Percentiles rank a stretch among this genome's conserved stretches.
Evolutionary conservation across 2,113 vertebrate species (phyloP).

Genomic region (Urocynchramus pylzowi): DNA sequence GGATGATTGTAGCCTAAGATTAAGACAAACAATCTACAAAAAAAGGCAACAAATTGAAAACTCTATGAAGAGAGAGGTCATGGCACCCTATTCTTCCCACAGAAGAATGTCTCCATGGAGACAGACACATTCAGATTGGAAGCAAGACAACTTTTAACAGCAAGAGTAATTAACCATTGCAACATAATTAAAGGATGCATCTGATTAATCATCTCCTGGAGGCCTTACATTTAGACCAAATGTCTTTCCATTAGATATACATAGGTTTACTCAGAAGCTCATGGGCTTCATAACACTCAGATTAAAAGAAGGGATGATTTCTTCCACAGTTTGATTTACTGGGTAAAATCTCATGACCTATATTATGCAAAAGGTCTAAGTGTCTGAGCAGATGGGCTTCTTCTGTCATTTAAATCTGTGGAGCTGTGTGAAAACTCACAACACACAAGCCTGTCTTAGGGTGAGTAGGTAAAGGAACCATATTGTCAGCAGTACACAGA

Average conservation of each 20-base stretch:
- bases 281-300: neutral
- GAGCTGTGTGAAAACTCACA: neutral
- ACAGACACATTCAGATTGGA: conserved; percentile 52
- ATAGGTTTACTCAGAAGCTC: conserved; percentile 12
- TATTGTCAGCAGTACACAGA: neutral
- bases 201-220: conserved; percentile 57
- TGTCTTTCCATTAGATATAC: conserved; percentile 1
- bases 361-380: neutral
- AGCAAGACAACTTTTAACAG: conserved; percentile 54
- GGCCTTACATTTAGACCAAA: conserved; percentile 39
- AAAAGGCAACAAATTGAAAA: neutral
- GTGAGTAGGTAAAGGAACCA: neutral
- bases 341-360: neutral
- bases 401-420: neutral
- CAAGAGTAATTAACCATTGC: conserved; percentile 52
- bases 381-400: neutral
- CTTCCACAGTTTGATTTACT: neutral
- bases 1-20: neutral
- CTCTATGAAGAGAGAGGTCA: neutral
- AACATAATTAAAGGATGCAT: conserved; percentile 48
- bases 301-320: neutral
- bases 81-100: neutral
- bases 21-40: neutral
- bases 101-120: conserved; percentile 60
- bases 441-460: neutral